These are phyloP conservation scores for Psittacula cyanocephala DNA, from an alignment of 2,113 vertebrate species.

Conservation along the genomic window DNA sequence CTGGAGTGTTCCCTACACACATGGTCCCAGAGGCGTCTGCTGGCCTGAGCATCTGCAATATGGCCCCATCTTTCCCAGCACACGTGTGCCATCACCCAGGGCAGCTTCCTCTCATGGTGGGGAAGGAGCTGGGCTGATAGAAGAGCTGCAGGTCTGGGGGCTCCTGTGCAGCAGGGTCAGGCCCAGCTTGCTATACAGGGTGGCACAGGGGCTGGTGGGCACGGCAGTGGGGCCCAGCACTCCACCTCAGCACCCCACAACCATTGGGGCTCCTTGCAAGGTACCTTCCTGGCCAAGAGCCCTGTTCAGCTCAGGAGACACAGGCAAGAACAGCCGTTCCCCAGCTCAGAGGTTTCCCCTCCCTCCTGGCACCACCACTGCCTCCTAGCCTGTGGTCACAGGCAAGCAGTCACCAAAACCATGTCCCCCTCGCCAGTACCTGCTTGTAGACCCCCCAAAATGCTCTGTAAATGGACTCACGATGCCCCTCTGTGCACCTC, in stretches of 20 bases:
- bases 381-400: not conserved
- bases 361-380: not conserved
- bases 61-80: not conserved
- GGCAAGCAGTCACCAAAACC: not conserved
- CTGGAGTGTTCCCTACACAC: fast-evolving
- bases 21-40: fast-evolving
- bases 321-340: fast-evolving
- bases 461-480: not conserved
- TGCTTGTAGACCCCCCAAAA: not conserved
- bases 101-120: not conserved
- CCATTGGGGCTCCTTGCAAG: not conserved
- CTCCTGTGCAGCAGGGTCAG: not conserved
- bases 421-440: not conserved
- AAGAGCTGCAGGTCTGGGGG: not conserved
- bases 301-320: not conserved
- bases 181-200: not conserved
- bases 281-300: fast-evolving
- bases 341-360: not conserved
- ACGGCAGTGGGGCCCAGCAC: not conserved
- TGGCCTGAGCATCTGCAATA: not conserved
- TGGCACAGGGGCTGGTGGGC: not conserved
- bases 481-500: not conserved
- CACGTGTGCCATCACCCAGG: fast-evolving
- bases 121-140: not conserved
- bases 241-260: not conserved